Evolutionary conservation across 2,797 vertebrate genomes (phyloP).

Genomic region (Toxotes lorentzi): DNA sequence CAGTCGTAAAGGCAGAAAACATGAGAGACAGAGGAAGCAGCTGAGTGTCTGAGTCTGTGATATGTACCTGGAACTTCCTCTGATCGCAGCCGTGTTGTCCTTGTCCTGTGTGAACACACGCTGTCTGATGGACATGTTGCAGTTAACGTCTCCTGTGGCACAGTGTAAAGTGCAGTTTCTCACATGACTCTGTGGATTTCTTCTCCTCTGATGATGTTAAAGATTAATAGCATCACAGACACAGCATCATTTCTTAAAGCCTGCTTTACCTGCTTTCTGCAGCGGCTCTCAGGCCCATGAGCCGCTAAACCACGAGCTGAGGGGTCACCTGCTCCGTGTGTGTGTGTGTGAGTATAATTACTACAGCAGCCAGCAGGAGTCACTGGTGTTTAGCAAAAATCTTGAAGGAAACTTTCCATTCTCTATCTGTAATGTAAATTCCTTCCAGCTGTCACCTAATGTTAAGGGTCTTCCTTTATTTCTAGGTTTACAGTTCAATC

Average conservation of each 20-base stretch:
- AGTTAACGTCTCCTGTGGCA: constrained; percentile 28
- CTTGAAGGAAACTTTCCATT: background rate
- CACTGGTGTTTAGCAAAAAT: background rate
- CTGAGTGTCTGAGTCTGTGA: background rate
- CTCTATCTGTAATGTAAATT: background rate
- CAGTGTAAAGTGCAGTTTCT: constrained; percentile 84
- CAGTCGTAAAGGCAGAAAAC: background rate
- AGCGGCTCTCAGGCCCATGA: background rate
- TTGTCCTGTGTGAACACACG: background rate
- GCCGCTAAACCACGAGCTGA: background rate
- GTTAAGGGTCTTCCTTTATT: background rate
- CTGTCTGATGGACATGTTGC: constrained; percentile 29
- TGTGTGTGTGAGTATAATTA: background rate
- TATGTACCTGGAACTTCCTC: constrained; percentile 40
- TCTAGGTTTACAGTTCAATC: background rate
- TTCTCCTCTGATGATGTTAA: constrained; percentile 78
- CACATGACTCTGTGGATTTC: constrained; percentile 82
- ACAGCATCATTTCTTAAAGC: constrained; percentile 12
- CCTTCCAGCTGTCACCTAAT: background rate
- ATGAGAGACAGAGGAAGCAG: background rate
- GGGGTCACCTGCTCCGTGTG: too few species aligned
- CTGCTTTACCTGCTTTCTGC: background rate
- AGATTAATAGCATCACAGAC: constrained; percentile 80
- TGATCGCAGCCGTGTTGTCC: background rate
- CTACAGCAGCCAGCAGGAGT: constrained; percentile 10